phyloP scores from a whole-genome alignment of 2,113 vertebrate species.

The Zootoca vivipara region DNA sequence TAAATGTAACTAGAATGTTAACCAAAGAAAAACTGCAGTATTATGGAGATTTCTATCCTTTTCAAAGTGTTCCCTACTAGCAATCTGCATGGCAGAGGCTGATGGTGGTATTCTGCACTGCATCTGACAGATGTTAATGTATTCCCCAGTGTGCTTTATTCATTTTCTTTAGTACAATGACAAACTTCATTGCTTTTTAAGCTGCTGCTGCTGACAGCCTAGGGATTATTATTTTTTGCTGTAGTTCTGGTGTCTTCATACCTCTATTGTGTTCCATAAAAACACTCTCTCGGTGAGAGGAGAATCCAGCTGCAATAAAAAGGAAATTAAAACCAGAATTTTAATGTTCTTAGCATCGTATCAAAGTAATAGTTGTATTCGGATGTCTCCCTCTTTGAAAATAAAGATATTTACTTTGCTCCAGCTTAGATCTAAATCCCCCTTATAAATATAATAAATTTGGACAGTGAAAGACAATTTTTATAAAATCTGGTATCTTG shows the following conservation, averaged over 20 bases:
- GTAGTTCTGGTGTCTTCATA: conserved; percentile 18
- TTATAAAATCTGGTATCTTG: neutral
- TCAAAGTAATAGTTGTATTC: conserved; percentile 45
- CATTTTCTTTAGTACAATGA: conserved; percentile 22
- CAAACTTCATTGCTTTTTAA: conserved; percentile 20
- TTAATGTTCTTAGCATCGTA: conserved; percentile 53
- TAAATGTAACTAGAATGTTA: conserved; percentile 35
- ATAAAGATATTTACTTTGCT: neutral
- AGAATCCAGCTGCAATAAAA: conserved; percentile 39
- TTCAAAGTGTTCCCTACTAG: conserved; percentile 55
- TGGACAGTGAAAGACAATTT: neutral
- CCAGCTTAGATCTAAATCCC: neutral
- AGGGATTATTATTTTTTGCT: conserved; percentile 11
- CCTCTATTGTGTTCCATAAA: conserved; percentile 25
- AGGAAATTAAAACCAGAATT: conserved; percentile 53
- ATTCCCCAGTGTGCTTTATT: conserved; percentile 28
- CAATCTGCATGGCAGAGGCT: conserved; percentile 38
- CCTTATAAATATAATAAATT: neutral
- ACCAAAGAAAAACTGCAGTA: neutral
- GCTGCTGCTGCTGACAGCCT: conserved; percentile 33
- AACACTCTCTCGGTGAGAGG: conserved; percentile 35
- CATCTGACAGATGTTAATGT: conserved; percentile 54
- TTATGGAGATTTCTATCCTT: conserved; percentile 19
- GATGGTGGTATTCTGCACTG: conserved; percentile 47
- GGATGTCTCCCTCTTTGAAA: neutral